phyloP scores from a whole-genome alignment of 1,140 invertebrate genomes.

The Diabrotica virgifera region DNA sequence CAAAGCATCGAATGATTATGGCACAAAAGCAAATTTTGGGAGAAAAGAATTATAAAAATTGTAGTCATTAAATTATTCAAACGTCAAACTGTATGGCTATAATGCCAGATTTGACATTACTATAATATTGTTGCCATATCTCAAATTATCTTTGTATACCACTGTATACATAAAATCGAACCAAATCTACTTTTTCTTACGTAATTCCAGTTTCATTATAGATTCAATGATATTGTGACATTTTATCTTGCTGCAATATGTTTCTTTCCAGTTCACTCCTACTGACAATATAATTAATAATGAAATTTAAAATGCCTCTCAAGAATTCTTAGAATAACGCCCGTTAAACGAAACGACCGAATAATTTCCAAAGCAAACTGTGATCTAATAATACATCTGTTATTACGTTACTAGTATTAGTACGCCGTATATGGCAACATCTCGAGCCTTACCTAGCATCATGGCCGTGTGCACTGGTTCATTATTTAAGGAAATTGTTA shows the following conservation, averaged over 20 bases:
- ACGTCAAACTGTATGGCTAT: too few species aligned
- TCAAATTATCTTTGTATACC: background rate
- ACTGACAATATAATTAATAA: slow-evolving; percentile 1
- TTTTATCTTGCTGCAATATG: background rate
- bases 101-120: too few species aligned
- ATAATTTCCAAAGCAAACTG: slow-evolving; percentile 6
- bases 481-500: too few species aligned
- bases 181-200: slow-evolving; percentile 1
- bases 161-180: background rate
- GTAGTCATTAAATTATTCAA: too few species aligned
- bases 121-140: too few species aligned
- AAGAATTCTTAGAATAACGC: background rate
- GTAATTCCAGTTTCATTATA: slow-evolving; percentile 1
- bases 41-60: too few species aligned
- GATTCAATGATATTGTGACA: background rate
- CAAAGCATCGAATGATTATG: too few species aligned
- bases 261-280: slow-evolving; percentile 2
- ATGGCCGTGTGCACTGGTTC: background rate
- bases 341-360: slow-evolving; percentile 1
- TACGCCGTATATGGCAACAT: slow-evolving; percentile 20
- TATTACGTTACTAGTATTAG: slow-evolving; percentile 9
- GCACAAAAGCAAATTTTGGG: too few species aligned
- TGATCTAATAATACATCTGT: slow-evolving; percentile 23
- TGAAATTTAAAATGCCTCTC: slow-evolving; percentile 1
- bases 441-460: slow-evolving; percentile 15